A percentile compares a stretch with the other conserved stretches of the same genome.
phyloP scores from a whole-genome alignment of 2,113 vertebrate species.

The Laterallus jamaicensis region DNA sequence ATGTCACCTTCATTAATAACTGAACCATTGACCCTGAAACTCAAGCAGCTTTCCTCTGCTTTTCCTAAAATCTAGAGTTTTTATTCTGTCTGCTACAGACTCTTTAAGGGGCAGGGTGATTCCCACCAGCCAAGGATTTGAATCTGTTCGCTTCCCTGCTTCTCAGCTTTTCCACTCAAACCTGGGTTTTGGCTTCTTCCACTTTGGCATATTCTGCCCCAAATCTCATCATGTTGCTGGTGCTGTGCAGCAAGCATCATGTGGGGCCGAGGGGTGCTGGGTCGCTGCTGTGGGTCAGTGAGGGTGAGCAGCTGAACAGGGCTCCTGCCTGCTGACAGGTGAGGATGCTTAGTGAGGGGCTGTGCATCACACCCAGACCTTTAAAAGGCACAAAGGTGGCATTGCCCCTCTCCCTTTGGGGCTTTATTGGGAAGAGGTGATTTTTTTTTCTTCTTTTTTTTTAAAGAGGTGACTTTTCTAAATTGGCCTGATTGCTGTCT shows the following conservation, averaged over 20 bases:
- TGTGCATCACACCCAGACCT: neutral
- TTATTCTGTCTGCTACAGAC: neutral
- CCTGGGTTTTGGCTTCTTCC: neutral
- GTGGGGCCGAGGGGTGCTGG: accelerated
- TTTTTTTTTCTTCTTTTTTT: neutral
- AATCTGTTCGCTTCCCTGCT: neutral
- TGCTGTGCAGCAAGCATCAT: accelerated
- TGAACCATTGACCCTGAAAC: conserved; percentile 9
- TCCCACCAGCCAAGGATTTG: neutral
- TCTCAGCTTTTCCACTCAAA: neutral
- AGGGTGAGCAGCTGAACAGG: neutral
- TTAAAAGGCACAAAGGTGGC: neutral
- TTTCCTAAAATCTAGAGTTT: neutral
- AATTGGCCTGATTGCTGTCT: neutral
- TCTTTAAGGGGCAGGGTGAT: neutral
- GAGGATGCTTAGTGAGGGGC: neutral
- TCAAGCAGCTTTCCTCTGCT: neutral
- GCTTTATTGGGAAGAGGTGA: neutral
- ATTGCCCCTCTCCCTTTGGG: neutral
- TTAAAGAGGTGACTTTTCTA: neutral
- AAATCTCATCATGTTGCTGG: accelerated
- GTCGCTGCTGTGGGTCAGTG: neutral
- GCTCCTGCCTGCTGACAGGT: neutral
- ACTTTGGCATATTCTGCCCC: accelerated
- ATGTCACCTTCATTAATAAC: conserved; percentile 14